phyloP scores from a whole-genome alignment of 37 sponge, comb jelly and placozoan genomes.

The Axinella damicornis region DNA sequence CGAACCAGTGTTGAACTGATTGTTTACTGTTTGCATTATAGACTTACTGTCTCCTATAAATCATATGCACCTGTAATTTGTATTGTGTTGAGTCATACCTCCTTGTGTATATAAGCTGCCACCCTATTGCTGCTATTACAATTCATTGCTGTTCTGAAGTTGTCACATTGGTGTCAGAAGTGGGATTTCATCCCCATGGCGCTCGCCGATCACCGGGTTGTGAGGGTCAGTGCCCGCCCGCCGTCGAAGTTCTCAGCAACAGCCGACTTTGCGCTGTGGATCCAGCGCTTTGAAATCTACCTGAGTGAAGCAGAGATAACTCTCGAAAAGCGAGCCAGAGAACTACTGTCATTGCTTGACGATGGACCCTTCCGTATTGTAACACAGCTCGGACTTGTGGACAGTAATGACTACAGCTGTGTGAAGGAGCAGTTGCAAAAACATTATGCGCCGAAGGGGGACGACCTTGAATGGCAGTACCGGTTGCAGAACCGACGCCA shows the following conservation, averaged over 20 bases:
- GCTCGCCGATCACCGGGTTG: background rate
- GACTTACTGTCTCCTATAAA: too few relatives aligned
- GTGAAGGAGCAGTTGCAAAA: too few relatives aligned
- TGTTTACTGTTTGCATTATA: too few relatives aligned
- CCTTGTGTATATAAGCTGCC: too few relatives aligned
- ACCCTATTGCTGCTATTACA: too few relatives aligned
- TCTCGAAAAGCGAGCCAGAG: background rate
- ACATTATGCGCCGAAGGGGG: too few relatives aligned
- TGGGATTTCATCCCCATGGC: background rate
- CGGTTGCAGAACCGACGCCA: background rate
- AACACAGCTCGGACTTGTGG: conserved; percentile 4
- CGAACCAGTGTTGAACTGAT: too few relatives aligned
- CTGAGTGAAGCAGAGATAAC: conserved; percentile 1
- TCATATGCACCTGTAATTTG: too few relatives aligned
- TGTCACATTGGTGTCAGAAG: background rate
- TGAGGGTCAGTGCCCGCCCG: conserved; percentile 2
- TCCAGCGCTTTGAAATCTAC: background rate
- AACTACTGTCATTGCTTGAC: conserved; percentile 2
- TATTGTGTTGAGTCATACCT: too few relatives aligned
- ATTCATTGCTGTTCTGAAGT: too few relatives aligned
- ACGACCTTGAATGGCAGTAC: background rate
- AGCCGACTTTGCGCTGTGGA: conserved; percentile 7
- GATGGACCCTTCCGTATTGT: conserved; percentile 15
- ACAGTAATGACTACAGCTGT: background rate
- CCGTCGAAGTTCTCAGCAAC: background rate